Evolutionary conservation across 2,797 vertebrate genomes (phyloP), one percentile per base, ranked within the genome.

Genomic region (Fistularia commersonii): DNA sequence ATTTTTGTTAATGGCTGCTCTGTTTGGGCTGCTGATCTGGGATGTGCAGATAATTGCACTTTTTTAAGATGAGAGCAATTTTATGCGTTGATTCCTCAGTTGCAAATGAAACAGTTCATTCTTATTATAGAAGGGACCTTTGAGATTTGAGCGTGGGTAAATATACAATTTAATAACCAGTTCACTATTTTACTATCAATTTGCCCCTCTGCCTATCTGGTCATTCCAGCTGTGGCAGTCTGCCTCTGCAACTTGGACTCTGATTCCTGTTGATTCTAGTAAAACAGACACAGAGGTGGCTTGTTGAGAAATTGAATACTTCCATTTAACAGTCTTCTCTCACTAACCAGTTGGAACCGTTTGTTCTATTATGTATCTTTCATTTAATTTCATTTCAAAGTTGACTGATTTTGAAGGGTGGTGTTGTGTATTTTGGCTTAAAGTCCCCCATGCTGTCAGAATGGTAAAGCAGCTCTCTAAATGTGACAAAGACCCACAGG

Each of bases 381-480:
- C 41, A 9, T 77, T 82, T 76, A 58, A 81, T 76, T 79, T 81
- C 60, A 78, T 82, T 80, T 84, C 77, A 83, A 41, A 48, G 62
- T 72, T 61, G 77, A 78, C 70, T 71, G 79, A 54, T 68, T 77
- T 66, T 77, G 72, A 84, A 79, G 72, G 62, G 57, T 60, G 61
- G 14, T 8, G 65, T 78, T 77, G 50, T 71, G 67, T 61, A 50
- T 64, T 71, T 57, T 67, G 66, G 74, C 74, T 81, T 74, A 48
- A 64, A 51, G 36, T 74, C 69, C 31, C 52, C 68, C 53, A 44
- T 53, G 75, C 68, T 60, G 75, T 81, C 81, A 66, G 64, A 82
- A 72, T 76, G 63, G 59, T 61, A 81, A 81, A 86, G 78, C 72
- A 72, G 75, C 80, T 80, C 77, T 81, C 61, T 57, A 63, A 76